Evolutionary conservation across 2,888 invertebrate genomes (phyloP).

Genomic region (Amblyjoppa proteus): DNA sequence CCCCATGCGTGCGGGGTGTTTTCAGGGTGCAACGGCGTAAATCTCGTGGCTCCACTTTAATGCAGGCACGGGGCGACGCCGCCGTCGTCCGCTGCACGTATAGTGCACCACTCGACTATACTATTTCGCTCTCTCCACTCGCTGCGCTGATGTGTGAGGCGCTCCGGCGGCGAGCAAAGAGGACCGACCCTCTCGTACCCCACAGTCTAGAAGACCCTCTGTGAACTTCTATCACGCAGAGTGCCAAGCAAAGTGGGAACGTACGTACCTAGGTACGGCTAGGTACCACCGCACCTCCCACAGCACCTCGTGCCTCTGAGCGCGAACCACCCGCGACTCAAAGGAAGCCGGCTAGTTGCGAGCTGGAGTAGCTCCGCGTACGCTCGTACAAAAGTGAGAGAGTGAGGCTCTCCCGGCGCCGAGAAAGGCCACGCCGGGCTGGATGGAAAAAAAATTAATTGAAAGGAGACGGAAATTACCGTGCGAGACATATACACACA

Average conservation of each 20-base stretch:
- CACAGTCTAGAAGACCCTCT: constrained; percentile 66
- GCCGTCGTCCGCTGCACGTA: constrained; percentile 12
- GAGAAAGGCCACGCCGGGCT: neutral
- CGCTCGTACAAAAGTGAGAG: constrained; percentile 20
- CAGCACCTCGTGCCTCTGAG: neutral
- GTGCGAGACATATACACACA: neutral
- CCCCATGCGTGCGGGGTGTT: neutral
- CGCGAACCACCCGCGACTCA: constrained; percentile 56
- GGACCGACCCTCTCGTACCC: constrained; percentile 62
- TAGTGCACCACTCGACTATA: neutral
- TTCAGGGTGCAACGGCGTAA: constrained; percentile 56
- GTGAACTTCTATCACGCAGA: constrained; percentile 73
- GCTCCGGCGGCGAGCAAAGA: constrained; percentile 43
- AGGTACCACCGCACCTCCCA: constrained; percentile 55
- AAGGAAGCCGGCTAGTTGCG: constrained; percentile 61
- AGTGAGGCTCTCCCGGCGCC: constrained; percentile 6
- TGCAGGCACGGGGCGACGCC: constrained; percentile 22
- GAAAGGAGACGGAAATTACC: constrained; percentile 57
- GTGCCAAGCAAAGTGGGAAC: constrained; percentile 76
- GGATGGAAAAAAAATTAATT: constrained; percentile 50
- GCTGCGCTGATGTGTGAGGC: constrained; percentile 24
- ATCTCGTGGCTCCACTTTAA: constrained; percentile 54
- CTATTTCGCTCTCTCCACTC: constrained; percentile 32
- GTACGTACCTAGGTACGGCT: constrained; percentile 72
- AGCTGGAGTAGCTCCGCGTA: constrained; percentile 49